Evolutionary conservation across 30 jellyfish, hydroid and myxozoan genomes (phyloP), one percentile per base, ranked within the genome.

Genomic region (Mastigias papua): DNA sequence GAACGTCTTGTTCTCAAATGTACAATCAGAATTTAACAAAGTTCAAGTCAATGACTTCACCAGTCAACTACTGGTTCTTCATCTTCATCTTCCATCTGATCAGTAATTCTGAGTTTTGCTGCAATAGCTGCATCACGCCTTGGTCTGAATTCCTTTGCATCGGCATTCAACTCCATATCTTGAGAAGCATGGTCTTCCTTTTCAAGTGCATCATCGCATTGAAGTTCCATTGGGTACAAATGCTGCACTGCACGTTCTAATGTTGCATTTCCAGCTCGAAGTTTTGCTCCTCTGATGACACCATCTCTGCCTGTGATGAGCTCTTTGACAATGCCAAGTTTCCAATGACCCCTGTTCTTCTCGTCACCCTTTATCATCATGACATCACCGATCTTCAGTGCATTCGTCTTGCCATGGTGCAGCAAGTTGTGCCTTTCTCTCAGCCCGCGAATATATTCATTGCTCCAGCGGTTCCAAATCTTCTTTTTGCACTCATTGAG

Each of bases 371-470:
- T 77, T 34, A 77, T 54, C 58, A 77, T 6, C 63, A 77, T 34
- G 33, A 77, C 88, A 77, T 77, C 88, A 4, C 88, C 88, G 35
- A 77, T 23, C 62, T 33, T 69, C 28, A 66, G 5, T 1, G 6
- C 29, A 26, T 23, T 27, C 60, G 34, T 69, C 80, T 69, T 84
- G 30, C 73, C 89, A 35, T 66, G 75, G 71, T 84, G 95, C 54
- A 64, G 57, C 60, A 84, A 35, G 78, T 82, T 77, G 62, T 91
- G 97, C 62, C 96, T 51, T 61, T 91, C 96, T 34, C 97, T 54
- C 20, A 91, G 93, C 26, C 82, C 82, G 11, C 73, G 35, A 34
- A 91, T 33, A 57, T 84, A 91, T 75, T 91, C 97, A 28, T 68
- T 75, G 19, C 69, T 35, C 96, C 97, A 91, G 25, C n/a, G 93